Evolutionary conservation across 1,140 invertebrate genomes (phyloP).

Genomic region (Drosophila prosaltans): DNA sequence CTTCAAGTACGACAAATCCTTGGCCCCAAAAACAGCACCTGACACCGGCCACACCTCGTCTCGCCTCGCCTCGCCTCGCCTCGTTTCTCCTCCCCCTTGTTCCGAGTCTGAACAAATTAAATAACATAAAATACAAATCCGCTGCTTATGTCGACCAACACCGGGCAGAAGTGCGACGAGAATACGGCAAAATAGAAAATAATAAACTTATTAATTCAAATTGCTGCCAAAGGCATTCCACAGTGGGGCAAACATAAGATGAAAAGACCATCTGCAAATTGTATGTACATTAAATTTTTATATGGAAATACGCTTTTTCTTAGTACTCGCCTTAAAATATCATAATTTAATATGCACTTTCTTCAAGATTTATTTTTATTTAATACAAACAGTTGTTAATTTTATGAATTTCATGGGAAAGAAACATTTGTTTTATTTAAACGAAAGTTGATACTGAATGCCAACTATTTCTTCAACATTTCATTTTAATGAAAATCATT

Average conservation of each 20-base stretch:
- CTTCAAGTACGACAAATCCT: slow-evolving; percentile 35
- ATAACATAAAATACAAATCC: slow-evolving; percentile 76
- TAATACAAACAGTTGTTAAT: too few relatives aligned
- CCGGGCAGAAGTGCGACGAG: slow-evolving; percentile 7
- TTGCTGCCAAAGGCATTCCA: slow-evolving; percentile 22
- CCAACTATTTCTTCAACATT: too few relatives aligned
- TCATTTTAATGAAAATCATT: too few relatives aligned
- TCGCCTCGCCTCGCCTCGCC: not conserved
- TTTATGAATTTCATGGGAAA: too few relatives aligned
- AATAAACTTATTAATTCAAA: slow-evolving; percentile 76
- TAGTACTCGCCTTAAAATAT: too few relatives aligned
- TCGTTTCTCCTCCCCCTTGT: not conserved
- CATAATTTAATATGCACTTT: too few relatives aligned
- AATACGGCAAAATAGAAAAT: slow-evolving; percentile 54
- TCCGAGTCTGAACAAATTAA: slow-evolving; percentile 52
- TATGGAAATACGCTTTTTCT: too few relatives aligned
- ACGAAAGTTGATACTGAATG: too few relatives aligned
- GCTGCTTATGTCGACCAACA: slow-evolving; percentile 30
- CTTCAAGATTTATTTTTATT: too few relatives aligned
- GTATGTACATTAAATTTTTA: too few relatives aligned
- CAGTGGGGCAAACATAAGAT: slow-evolving; percentile 5
- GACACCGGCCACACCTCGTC: not conserved
- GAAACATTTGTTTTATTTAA: too few relatives aligned
- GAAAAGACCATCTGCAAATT: too few relatives aligned
- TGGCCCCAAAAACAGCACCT: slow-evolving; percentile 31